Base-by-base conservation (phyloP, 1,140 invertebrate genomes). In the Penaeus chinensis region DNA sequence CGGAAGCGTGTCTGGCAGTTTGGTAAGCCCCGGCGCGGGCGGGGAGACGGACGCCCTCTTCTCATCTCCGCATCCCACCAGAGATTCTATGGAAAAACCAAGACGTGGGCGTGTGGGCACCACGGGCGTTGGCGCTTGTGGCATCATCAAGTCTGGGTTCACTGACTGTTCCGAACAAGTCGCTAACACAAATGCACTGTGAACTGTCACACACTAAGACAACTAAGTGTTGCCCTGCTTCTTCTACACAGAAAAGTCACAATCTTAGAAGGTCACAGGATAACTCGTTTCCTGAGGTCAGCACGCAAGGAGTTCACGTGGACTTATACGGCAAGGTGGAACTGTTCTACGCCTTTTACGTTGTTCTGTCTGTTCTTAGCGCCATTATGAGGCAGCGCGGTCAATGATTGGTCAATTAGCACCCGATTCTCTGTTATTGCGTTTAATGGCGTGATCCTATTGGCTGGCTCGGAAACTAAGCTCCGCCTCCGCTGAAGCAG, bases 361-460 rank as follows among this genome's bases (percentile, higher is more conserved):
- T 87, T 74, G 79, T 87, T 77, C 85, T 63, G 79, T 47, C 85
- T 87, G 79, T 77, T 87, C 85, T 87, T 82, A 82, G 63, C 85
- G 85, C 85, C 85, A 87, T 87, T 87, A 87, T 87, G 85, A 77
- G 79, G 66, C 65, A 82, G 79, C 85, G 85, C 82, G 85, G 85
- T 87, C 85, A 87, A 87, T 87, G 85, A 87, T 87, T 87, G 85
- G 85, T 82, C 85, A 87, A 87, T 87, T 87, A 87, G 85, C 85
- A 87, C 85, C 85, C 79, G 85, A 82, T 87, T 87, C 80, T 82
- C 85, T 87, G 85, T 87, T 87, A 87, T 87, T 87, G 85, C 85
- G 76, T 82, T 82, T 87, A 87, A 87, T 87, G 62, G 85, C 37
- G 79, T 47, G n/a, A n/a, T 13, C 79, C 37, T 71, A 87, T 87